Evolutionary conservation across 53 echinoderm and acorn worm species (phyloP).

Genomic region (Echinometra lucunter): DNA sequence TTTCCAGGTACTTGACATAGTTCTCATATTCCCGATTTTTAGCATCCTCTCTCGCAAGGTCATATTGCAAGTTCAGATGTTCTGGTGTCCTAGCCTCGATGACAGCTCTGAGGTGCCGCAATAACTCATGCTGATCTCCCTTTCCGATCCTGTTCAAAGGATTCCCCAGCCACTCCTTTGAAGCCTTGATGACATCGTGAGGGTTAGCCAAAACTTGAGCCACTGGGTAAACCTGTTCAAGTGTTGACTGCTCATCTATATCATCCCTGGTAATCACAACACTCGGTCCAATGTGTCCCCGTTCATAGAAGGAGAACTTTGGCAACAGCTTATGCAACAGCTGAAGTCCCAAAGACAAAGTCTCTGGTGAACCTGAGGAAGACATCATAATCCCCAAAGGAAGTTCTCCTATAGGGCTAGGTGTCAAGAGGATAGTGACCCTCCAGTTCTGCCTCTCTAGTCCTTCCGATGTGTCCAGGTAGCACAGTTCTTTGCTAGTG

Average conservation of each 20-base stretch:
- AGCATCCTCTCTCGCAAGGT: background rate
- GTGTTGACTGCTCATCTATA: background rate
- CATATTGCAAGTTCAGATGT: slow-evolving; percentile 67
- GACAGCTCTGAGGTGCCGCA: slow-evolving; percentile 76
- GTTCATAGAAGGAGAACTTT: slow-evolving; percentile 37
- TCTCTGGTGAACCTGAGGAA: slow-evolving; percentile 45
- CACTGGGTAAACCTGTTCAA: slow-evolving; percentile 5
- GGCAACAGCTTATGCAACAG: slow-evolving; percentile 60
- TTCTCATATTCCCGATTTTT: background rate
- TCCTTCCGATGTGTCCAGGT: slow-evolving; percentile 37
- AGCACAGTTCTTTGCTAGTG: slow-evolving; percentile 62
- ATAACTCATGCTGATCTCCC: slow-evolving; percentile 64
- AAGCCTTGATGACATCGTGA: background rate
- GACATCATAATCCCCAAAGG: slow-evolving; percentile 64
- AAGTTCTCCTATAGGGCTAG: slow-evolving; percentile 45
- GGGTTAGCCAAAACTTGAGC: background rate
- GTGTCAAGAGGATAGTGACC: slow-evolving; percentile 53
- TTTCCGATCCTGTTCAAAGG: slow-evolving; percentile 54
- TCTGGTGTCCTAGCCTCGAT: slow-evolving; percentile 57
- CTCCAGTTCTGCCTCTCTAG: slow-evolving; percentile 40
- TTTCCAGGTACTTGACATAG: background rate
- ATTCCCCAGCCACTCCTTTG: slow-evolving; percentile 68
- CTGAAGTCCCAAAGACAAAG: slow-evolving; percentile 42
- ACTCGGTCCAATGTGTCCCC: slow-evolving; percentile 38
- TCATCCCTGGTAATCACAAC: slow-evolving; percentile 22